phyloP scores from a whole-genome alignment of 2,888 invertebrate genomes.

The Matsumyia berberina region DNA sequence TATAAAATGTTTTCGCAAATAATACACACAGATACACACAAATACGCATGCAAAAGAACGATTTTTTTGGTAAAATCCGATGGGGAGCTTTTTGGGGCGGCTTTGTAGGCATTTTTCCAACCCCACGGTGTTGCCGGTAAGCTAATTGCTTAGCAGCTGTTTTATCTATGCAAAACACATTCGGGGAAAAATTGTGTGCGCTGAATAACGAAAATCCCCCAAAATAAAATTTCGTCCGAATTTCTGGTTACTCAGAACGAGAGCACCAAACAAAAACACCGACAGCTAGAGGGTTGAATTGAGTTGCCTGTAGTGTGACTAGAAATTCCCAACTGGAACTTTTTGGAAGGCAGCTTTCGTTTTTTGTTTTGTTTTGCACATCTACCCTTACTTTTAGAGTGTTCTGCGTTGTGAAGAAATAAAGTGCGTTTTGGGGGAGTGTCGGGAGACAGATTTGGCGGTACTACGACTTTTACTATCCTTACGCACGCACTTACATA shows the following conservation, averaged over 20 bases:
- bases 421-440: not conserved
- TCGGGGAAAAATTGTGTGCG: not conserved
- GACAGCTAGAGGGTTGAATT: not conserved
- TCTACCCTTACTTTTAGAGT: not conserved
- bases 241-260: constrained; percentile 21
- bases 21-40: not conserved
- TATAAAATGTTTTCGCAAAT: constrained; percentile 9
- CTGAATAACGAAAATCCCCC: not conserved
- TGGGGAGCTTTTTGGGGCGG: constrained; percentile 3
- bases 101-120: not conserved
- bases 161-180: constrained; percentile 4
- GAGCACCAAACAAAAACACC: constrained; percentile 12
- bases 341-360: not conserved
- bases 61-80: constrained; percentile 1
- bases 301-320: not conserved
- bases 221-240: constrained; percentile 12
- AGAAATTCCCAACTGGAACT: not conserved
- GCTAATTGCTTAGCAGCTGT: constrained; percentile 4
- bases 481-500: constrained; percentile 1
- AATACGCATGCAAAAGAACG: constrained; percentile 22
- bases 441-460: constrained; percentile 24
- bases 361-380: not conserved
- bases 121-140: not conserved
- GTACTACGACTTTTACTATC: constrained; percentile 29
- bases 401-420: no score